Base-by-base conservation (phyloP, 2,888 invertebrate species). In the Melanotus villosus region DNA sequence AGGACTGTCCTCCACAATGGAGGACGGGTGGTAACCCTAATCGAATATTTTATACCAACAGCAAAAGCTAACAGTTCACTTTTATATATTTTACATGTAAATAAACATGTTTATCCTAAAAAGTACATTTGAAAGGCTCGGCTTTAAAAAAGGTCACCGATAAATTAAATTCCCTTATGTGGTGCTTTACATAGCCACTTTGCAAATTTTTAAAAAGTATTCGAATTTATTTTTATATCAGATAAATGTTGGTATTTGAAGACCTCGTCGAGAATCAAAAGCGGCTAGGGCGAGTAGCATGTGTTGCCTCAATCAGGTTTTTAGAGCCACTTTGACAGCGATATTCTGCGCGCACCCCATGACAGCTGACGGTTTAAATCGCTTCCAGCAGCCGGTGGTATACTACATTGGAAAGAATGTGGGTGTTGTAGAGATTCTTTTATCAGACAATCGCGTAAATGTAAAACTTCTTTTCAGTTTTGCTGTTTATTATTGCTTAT, bases 271-370 rank as follows among this genome's bases (percentile, higher is more conserved):
- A 30, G 18, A 52, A 52, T 52, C 52, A 34, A 47, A 47, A 47
- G 19, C 47, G 12, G 26, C 12, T 12, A 47, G 18, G n/a, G 30
- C 32, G 32, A 52, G 52, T 52, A 32, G 52, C 52, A 34, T 32
- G 32, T 52, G 32, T 32, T 52, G 23, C 18, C 52, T 26, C 52
- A 52, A 52, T 52, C 52, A 52, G 52, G 18, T 26, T 52, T 52
- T 52, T 52, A 52, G 18, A 52, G 52, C 52, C 52, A 52, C 52
- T 52, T 52, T 52, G 47, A 47, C 47, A 47, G 47, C 19, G 47
- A 47, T 47, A 47, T 47, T 47, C 21, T 47, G n/a, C 9, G 52
- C 52, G 18, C 19, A 18, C 18, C 52, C 32, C 52, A 14, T 32
- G 52, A 52, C 52, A 52, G 52, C 18, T 52, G 52, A 52, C 52